Base-by-base conservation (phyloP, 2,797 vertebrate genomes). In the Sciurus vulgaris region DNA sequence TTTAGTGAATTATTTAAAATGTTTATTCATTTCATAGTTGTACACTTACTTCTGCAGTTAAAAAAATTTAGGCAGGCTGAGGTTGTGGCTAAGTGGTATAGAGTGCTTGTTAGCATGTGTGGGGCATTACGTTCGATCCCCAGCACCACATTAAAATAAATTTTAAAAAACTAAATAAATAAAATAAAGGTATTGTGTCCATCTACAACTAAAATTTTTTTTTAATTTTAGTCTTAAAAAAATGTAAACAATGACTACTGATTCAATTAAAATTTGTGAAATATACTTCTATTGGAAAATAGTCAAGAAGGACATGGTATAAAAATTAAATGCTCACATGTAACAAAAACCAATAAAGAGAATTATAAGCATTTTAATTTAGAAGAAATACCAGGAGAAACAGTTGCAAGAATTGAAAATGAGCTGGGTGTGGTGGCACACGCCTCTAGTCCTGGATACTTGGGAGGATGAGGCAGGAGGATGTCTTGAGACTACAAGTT, bases 241-340 rank as follows among this genome's bases (percentile, higher is more conserved):
- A 77, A 93, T 70, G 18, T 86, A 89, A 93, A 89, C 9, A 74
- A 12, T 67, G n/a, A 94, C 49, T 94, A 44, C 2, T 89, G 33
- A 86, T 67, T 33, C 5, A 56, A 51, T 83, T 79, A 56, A 24
- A 56, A 79, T 22, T 26, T 56, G n/a, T 26, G n/a, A 6, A 6
- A 35, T 79, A 56, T 30, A 28, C 22, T 51, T 51, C 7, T 59
- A 59, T 79, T 22, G n/a, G n/a, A 35, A 78, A 56, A 78, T 24
- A 78, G 18, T 7, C 24, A 79, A 79, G 20, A 79, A 79, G 56
- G 20, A 49, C 22, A 38, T 30, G 49, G 26, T 33, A 1, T 70
- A 81, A 44, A 47, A 76, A 11, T 9, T 26, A 94, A 88, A 89
- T 91, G 74, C n/a, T 59, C 74, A 85, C 49, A n/a, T 79, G 89